Base-by-base conservation (phyloP, 2,888 invertebrate species). In the Ferrisia virgata region DNA sequence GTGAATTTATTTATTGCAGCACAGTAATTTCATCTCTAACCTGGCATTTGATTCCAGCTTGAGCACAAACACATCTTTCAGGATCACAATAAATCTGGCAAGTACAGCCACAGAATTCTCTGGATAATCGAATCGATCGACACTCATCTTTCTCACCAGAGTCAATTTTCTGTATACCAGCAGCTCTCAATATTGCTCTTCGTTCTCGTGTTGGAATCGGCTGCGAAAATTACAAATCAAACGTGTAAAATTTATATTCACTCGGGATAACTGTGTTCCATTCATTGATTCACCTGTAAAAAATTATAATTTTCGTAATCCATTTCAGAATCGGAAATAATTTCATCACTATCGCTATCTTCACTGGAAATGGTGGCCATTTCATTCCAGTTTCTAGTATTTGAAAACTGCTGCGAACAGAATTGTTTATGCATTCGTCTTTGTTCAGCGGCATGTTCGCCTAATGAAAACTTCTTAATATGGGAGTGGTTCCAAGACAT, bases 1-100 rank as follows among this genome's bases (percentile, higher is more conserved):
- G 5, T 4, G 53, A 53, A 53, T 8, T 11, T 15, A 53, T 4
- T 6, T 53, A 11, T 4, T 15, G 18, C 53, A 6, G 53, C 15
- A 4, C 9, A 53, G 6, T 9, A 53, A n/a, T n/a, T 11, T 53
- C 25, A 15, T 69, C 15, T 6, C 88, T 86, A 86, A 92, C 92
- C 91, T 98, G 98, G 89, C 98, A 99, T 90, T 98, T 97, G 86
- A 99, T 98, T 85, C 97, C 97, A 72, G 95, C 95, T 88, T 95
- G 93, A 88, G 96, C 96, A 90, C 99, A 99, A 18, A 95, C 94
- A 89, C 99, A 99, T 28, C 94, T 96, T 87, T 97, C 97, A 0
- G 98, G 98, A 90, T 97, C 96, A 90, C 99, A 99, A 88, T 94
- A 94, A 81, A 95, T 95, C 89, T 96, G 94, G 88, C 97, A 97